Base-by-base conservation (phyloP, 2,888 invertebrate genomes). In the Synanthedon tipuliformis region DNA sequence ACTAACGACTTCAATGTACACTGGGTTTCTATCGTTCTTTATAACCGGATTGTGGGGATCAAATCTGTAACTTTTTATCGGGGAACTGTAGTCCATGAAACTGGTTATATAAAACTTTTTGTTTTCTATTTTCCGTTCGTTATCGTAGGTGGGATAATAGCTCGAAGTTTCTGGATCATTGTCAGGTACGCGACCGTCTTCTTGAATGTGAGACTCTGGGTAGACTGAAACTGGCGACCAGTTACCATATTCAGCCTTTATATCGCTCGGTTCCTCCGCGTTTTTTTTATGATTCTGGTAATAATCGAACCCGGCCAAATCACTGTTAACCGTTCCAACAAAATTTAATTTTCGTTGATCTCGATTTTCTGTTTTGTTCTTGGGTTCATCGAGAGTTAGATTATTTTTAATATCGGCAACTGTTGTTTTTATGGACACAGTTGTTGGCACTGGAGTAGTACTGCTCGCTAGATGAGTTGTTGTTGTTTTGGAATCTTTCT, bases 401-500 rank as follows among this genome's bases (percentile, higher is more conserved):
- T 77, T 74, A 0, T 59, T 50, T 51, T 62, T 73, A 15, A 64
- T 58, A 27, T 68, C 65, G 7, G 72, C 57, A 12, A 65, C 53
- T 1, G 78, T 78, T 0, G 72, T 69, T 59, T 74, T 80, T 15
- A 78, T 59, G 16, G 78, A 71, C 40, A 68, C 75, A 0, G 88
- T 86, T 2, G 83, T 81, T 1, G 84, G 79, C 3, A 67, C 61
- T 4, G 66, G 56, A 8, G 73, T 78, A 0, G 78, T 75, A 62
- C 73, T 65, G 58, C 68, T 62, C 41, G 68, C 53, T 45, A 45
- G 15, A 55, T 69, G 56, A 18, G 80, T 66, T 2, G 34, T 23
- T 54, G 81, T 73, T 7, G 88, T 79, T 65, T 91, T 92, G 4
- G 83, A 80, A 54, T 91, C 91, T 56, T 92, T 88, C 65, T 92